Percentiles rank a stretch among this genome's conserved stretches.
These are phyloP conservation scores for Epistrophella euchroma DNA, from an alignment of 2,888 invertebrate species.

Conservation along the genomic window DNA sequence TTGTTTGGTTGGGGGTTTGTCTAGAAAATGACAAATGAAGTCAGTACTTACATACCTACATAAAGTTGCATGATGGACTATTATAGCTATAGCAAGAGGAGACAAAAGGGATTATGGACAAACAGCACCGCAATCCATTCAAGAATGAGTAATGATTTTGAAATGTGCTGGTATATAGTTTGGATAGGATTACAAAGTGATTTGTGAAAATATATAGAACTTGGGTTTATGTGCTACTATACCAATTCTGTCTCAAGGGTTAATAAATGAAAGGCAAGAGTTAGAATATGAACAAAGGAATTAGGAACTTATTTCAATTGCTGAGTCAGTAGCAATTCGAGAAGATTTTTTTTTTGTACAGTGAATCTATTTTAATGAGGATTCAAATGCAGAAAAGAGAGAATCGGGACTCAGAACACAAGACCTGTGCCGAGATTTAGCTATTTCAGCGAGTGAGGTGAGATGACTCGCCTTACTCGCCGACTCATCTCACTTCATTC, in stretches of 20 bases:
- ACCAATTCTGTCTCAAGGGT: slow-evolving; percentile 7
- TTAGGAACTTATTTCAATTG: neutral
- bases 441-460: neutral
- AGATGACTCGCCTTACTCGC: too few relatives aligned
- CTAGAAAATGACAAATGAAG: slow-evolving; percentile 54
- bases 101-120: slow-evolving; percentile 56
- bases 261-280: slow-evolving; percentile 3
- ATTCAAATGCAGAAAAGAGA: neutral
- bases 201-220: slow-evolving; percentile 20
- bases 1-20: slow-evolving; percentile 18
- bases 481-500: too few relatives aligned
- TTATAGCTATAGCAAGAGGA: neutral
- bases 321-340: neutral
- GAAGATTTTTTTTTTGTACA: neutral
- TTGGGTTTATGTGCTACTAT: neutral
- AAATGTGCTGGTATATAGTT: slow-evolving; percentile 55
- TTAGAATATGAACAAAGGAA: slow-evolving; percentile 3
- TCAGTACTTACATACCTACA: neutral
- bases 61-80: slow-evolving; percentile 41
- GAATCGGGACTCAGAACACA: too few relatives aligned
- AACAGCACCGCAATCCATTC: slow-evolving; percentile 23
- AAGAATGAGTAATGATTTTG: slow-evolving; percentile 63
- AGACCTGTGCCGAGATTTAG: too few relatives aligned
- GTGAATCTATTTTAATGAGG: neutral
- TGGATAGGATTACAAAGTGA: slow-evolving; percentile 45